Percentiles rank a stretch among this genome's conserved stretches.
phyloP scores from a whole-genome alignment of 1,140 invertebrate genomes.

The Scaptomyza graminum region DNA sequence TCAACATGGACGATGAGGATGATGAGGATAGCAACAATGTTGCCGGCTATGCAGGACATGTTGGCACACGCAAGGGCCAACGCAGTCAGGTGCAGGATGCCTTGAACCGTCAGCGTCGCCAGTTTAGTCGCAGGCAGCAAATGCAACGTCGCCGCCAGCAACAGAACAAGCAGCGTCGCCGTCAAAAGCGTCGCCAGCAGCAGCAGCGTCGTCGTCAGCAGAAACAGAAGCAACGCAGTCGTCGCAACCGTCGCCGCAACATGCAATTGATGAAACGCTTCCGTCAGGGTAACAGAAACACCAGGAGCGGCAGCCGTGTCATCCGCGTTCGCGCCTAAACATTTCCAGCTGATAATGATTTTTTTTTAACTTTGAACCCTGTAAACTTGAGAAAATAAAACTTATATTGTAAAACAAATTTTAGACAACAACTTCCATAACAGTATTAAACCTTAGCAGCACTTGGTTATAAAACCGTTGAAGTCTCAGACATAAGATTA shows the following conservation, averaged over 20 bases:
- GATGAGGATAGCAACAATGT: conserved; percentile 9
- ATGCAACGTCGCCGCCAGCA: conserved; percentile 55
- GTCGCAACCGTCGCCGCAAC: conserved; percentile 47
- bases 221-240: conserved; percentile 56
- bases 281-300: conserved; percentile 40
- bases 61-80: conserved; percentile 25
- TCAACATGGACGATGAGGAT: conserved; percentile 17
- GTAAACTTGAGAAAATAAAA: conserved; percentile 1
- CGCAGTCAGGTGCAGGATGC: conserved; percentile 35
- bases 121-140: conserved; percentile 48
- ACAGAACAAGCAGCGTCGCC: conserved; percentile 43
- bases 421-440: too few relatives aligned
- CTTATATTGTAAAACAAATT: not conserved
- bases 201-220: conserved; percentile 62
- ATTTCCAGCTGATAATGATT: not conserved
- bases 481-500: too few relatives aligned
- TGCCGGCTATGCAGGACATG: conserved; percentile 1
- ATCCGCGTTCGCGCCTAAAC: conserved; percentile 45
- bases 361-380: not conserved
- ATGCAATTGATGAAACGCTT: conserved; percentile 52
- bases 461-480: too few relatives aligned
- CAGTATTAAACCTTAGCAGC: too few relatives aligned
- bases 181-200: conserved; percentile 57
- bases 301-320: conserved; percentile 45
- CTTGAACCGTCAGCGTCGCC: conserved; percentile 47